Percentiles rank a stretch among this genome's conserved stretches.
These are phyloP conservation scores for Polietes domitor DNA, from an alignment of 2,888 invertebrate genomes.

Conservation along the genomic window DNA sequence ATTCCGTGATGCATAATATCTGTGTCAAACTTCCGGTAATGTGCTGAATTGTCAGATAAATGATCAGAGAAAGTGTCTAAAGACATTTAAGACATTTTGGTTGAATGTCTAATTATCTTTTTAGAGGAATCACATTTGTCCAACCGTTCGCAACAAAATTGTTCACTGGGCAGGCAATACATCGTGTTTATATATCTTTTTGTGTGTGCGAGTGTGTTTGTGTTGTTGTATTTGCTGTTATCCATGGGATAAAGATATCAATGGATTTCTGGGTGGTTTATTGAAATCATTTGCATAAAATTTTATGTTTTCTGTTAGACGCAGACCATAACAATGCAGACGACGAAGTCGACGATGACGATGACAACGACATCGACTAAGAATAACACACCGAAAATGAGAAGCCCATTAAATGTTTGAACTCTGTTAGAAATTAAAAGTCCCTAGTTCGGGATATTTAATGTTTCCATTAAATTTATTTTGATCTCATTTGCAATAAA, in stretches of 20 bases:
- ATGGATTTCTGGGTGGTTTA: constrained; percentile 4
- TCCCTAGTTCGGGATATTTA: not conserved
- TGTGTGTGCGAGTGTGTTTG: not conserved
- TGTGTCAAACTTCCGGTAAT: too few species aligned
- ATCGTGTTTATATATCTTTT: not conserved
- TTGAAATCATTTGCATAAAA: constrained; percentile 48
- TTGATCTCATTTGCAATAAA: constrained; percentile 9
- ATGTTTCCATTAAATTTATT: constrained; percentile 17
- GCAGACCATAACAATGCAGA: not conserved
- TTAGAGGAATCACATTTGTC: too few species aligned
- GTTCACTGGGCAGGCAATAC: too few species aligned
- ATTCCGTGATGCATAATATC: too few species aligned
- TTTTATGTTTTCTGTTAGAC: constrained; percentile 11
- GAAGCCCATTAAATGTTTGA: not conserved
- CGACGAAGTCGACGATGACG: not conserved
- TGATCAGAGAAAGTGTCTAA: too few species aligned
- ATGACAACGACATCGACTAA: too few species aligned
- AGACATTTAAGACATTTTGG: too few species aligned
- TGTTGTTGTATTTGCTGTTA: not conserved
- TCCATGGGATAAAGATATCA: constrained; percentile 35
- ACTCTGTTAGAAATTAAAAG: not conserved
- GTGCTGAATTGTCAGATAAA: too few species aligned
- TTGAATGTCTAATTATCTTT: too few species aligned
- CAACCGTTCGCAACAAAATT: too few species aligned
- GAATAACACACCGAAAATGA: too few species aligned